A percentile compares a stretch with the other conserved stretches of the same genome.
phyloP scores from a whole-genome alignment of 1,140 invertebrate species.

The Chymomyza costata region DNA sequence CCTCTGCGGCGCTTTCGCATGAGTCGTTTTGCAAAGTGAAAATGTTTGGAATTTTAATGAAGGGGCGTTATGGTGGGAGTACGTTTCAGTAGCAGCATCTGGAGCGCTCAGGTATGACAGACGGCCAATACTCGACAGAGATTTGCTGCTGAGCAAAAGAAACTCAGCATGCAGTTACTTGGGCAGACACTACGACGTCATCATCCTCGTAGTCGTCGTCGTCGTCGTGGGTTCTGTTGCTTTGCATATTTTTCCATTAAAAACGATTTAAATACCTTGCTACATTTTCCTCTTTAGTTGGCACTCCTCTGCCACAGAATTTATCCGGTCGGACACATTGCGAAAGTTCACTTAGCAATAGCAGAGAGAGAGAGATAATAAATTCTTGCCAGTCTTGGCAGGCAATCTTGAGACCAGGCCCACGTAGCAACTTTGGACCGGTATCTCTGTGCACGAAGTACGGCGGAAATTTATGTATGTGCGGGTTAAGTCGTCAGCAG shows the following conservation, averaged over 20 bases:
- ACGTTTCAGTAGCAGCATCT: conserved; percentile 5
- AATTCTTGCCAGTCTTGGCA: conserved; percentile 44
- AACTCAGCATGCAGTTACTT: conserved; percentile 12
- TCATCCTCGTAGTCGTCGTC: conserved; percentile 36
- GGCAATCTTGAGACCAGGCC: conserved; percentile 10
- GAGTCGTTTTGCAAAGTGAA: conserved; percentile 46
- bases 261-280: conserved; percentile 69
- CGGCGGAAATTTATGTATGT: conserved; percentile 39
- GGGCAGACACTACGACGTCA: too few species aligned
- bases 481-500: conserved; percentile 48
- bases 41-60: conserved; percentile 72
- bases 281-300: conserved; percentile 37
- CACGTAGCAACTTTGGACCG: too few species aligned
- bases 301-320: conserved; percentile 13
- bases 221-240: conserved; percentile 22
- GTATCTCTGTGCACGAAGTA: conserved; percentile 11
- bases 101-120: conserved; percentile 11
- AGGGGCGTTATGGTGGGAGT: conserved; percentile 31
- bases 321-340: conserved; percentile 27
- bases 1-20: conserved; percentile 3
- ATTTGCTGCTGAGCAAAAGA: conserved; percentile 37
- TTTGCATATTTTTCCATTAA: conserved; percentile 73
- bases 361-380: conserved; percentile 28
- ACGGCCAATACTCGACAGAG: conserved; percentile 50
- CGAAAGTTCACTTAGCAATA: conserved; percentile 23